Percentiles rank a stretch among this genome's conserved stretches.
Conservation (phyloP, 35 echinoderm and acorn worm species). For the Ophioderma brevispina region DNA sequence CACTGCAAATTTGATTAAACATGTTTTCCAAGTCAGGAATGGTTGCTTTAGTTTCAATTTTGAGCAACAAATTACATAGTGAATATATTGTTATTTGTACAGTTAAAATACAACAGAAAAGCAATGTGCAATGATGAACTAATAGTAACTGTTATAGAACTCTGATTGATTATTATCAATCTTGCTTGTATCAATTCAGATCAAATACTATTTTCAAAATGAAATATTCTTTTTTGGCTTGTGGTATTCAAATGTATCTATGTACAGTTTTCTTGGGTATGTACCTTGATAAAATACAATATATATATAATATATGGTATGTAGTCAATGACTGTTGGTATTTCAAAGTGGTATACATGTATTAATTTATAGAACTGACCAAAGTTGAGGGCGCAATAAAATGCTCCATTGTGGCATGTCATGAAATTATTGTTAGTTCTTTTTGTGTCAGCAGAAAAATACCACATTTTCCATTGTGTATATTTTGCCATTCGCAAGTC, state of each 20-base stretch:
- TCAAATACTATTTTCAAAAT: conserved; percentile 11
- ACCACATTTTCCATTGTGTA: too few species aligned
- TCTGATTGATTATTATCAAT: not conserved
- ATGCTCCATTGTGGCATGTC: conserved; percentile 1
- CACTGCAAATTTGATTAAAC: too few species aligned
- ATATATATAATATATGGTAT: not conserved
- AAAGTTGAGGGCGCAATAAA: conserved; percentile 13
- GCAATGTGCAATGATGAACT: not conserved
- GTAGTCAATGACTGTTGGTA: not conserved
- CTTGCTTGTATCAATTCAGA: conserved; percentile 6
- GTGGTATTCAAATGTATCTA: conserved; percentile 8
- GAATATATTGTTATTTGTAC: not conserved
- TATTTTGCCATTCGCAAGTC: too few species aligned
- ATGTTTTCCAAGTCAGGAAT: too few species aligned
- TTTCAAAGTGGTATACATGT: not conserved
- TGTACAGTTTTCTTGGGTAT: conserved; percentile 12
- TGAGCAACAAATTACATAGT: not conserved
- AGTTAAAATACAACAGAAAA: not conserved
- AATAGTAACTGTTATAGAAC: not conserved
- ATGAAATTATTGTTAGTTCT: not conserved
- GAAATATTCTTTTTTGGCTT: not conserved
- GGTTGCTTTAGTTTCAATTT: too few species aligned
- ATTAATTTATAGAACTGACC: conserved; percentile 1
- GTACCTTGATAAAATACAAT: not conserved
- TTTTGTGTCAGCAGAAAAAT: too few species aligned